Base-by-base conservation (phyloP, 1,140 invertebrate species). In the Odontomachus brunneus region DNA sequence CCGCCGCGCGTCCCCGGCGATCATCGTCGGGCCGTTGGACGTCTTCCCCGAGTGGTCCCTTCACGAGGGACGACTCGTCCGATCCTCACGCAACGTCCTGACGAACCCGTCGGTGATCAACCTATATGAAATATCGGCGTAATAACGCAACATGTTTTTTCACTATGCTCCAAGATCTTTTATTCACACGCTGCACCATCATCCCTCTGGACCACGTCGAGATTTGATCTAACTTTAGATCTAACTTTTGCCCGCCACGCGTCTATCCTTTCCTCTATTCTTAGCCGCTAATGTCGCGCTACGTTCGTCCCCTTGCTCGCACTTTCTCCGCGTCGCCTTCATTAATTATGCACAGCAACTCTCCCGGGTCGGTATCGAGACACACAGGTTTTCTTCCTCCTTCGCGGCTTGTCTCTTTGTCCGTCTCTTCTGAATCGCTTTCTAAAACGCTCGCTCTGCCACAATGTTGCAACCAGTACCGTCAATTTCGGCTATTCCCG, bases 291-390 rank as follows among this genome's bases (percentile, higher is more conserved):
- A 38, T 55, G 29, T 71, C 53, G 17, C 12, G 53, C 62, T 15
- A n/a, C 57, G 57, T 24, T 48, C 22, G n/a, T n/a, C n/a, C n/a
- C n/a, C n/a, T n/a, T n/a, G 57, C 12, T 62, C 22, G 55, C 22
- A 62, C 38, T 74, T 74, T 74, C 53, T 72, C 29, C 55, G n/a
- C n/a, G 57, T 74, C 29, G 38, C 57, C 24, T 49, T 74, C 24
- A 74, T 74, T 74, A 29, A 60, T 60, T 62, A 74, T 57, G 17
- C 48, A 55, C 26, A 24, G 22, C 22, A 48, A 74, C 69, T 60
- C 55, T 74, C 71, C 60, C 22, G 26, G 38, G 9, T 60, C 55
- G 22, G 60, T 60, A 74, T 62, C 57, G 60, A 72, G 53, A 38
- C 15, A 62, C 44, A 62, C 22, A 22, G 15, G n/a, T 26, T 12